A percentile compares a stretch with the other conserved stretches of the same genome.
Evolutionary conservation across 2,888 invertebrate genomes (phyloP).

Genomic region (Mystacides longicornis): DNA sequence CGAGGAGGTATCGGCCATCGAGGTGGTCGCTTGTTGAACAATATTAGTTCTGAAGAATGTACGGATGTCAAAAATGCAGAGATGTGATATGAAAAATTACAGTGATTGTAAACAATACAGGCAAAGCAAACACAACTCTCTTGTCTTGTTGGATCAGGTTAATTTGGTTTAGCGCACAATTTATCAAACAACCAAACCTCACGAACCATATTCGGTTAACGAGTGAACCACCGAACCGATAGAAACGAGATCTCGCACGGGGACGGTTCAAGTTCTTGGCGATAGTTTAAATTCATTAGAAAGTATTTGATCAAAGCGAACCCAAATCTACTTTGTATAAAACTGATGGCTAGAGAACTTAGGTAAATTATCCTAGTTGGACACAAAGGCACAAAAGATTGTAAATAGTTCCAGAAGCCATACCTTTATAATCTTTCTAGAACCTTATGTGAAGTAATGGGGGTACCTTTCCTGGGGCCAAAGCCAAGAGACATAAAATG

Average conservation of each 20-base stretch:
- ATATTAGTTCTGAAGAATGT: not conserved
- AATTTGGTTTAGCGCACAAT: conserved; percentile 19
- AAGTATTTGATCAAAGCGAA: no score
- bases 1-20: no score
- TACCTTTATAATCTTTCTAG: no score
- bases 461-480: no score
- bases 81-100: not conserved
- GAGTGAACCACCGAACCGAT: conserved; percentile 4
- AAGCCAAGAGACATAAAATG: no score
- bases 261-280: not conserved
- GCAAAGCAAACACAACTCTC: conserved; percentile 3
- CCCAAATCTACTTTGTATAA: no score
- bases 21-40: not conserved
- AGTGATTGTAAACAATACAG: conserved; percentile 5
- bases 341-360: no score
- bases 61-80: not conserved
- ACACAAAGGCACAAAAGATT: no score
- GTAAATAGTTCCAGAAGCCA: no score
- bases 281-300: no score
- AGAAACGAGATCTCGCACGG: not conserved
- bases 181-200: conserved; percentile 16
- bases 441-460: no score
- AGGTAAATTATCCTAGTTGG: no score
- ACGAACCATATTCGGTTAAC: conserved; percentile 14
- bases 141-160: conserved; percentile 4